A percentile compares a stretch with the other conserved stretches of the same genome.
phyloP scores from a whole-genome alignment of 2,888 invertebrate species.

The Cetonia aurata region DNA sequence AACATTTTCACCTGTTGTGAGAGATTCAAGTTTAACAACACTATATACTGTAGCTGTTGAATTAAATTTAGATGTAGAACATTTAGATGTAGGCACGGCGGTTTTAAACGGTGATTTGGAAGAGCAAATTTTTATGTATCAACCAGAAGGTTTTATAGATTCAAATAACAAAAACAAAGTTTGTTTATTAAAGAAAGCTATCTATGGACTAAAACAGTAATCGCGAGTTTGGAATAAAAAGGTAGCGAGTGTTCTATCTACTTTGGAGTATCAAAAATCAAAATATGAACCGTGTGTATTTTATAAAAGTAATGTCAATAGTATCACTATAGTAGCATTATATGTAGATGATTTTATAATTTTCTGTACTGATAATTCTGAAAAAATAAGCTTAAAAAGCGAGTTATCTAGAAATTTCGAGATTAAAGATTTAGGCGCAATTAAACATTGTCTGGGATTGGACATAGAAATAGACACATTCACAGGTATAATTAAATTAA shows the following conservation, averaged over 20 bases:
- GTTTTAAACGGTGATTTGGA: constrained; percentile 53
- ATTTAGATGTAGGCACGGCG: constrained; percentile 54
- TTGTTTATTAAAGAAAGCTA: constrained; percentile 52
- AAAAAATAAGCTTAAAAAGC: not conserved
- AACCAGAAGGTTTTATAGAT: constrained; percentile 47
- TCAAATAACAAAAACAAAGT: constrained; percentile 39
- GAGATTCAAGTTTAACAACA: constrained; percentile 46
- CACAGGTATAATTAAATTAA: no score
- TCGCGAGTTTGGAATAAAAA: constrained; percentile 47
- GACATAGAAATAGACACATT: no score
- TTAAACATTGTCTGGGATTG: constrained; percentile 51
- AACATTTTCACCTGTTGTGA: constrained; percentile 48
- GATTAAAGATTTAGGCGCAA: constrained; percentile 49
- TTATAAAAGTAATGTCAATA: not conserved
- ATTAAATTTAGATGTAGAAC: constrained; percentile 49
- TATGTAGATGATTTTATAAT: constrained; percentile 6
- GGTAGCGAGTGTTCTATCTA: not conserved
- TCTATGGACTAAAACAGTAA: constrained; percentile 55
- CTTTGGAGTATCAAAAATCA: not conserved
- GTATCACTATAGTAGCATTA: not conserved
- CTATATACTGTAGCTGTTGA: constrained; percentile 50
- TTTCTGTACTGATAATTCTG: not conserved
- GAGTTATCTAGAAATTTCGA: constrained; percentile 47
- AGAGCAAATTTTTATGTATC: constrained; percentile 52
- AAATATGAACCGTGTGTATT: constrained; percentile 17